A percentile compares a stretch with the other conserved stretches of the same genome.
phyloP scores from a whole-genome alignment of 2,797 vertebrate genomes.

The Diceros bicornis region DNA sequence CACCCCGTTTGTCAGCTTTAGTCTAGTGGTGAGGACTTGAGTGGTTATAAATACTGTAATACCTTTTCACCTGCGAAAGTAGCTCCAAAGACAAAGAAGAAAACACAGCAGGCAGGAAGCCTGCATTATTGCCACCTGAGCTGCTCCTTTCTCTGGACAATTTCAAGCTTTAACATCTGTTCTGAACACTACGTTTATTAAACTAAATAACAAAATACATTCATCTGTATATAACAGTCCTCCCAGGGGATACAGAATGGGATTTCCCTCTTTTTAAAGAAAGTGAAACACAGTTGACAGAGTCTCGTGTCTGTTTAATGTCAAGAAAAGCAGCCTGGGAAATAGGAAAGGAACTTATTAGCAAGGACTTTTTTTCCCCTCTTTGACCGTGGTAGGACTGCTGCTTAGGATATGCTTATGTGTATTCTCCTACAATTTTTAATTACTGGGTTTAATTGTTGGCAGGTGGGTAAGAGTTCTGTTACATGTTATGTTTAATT shows the following conservation, averaged over 20 bases:
- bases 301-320: slow-evolving; percentile 72
- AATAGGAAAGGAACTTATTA: slow-evolving; percentile 71
- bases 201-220: slow-evolving; percentile 83
- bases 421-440: slow-evolving; percentile 85
- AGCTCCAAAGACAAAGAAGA: slow-evolving; percentile 81
- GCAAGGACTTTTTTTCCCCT: slow-evolving; percentile 66
- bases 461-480: slow-evolving; percentile 86
- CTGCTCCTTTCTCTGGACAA: slow-evolving; percentile 80
- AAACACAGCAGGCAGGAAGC: slow-evolving; percentile 72
- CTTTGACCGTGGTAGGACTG: slow-evolving; percentile 72
- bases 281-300: slow-evolving; percentile 78
- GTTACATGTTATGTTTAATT: slow-evolving; percentile 87
- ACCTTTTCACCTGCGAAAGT: slow-evolving; percentile 80
- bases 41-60: slow-evolving; percentile 81
- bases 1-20: slow-evolving; percentile 76
- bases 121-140: slow-evolving; percentile 78
- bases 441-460: slow-evolving; percentile 87
- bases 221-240: slow-evolving; percentile 80
- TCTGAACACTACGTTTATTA: slow-evolving; percentile 81
- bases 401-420: slow-evolving; percentile 79
- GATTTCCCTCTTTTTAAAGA: slow-evolving; percentile 78
- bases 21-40: slow-evolving; percentile 69
- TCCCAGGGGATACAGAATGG: slow-evolving; percentile 66
- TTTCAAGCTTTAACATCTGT: slow-evolving; percentile 83
- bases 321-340: slow-evolving; percentile 77